Evolutionary conservation across 2,113 vertebrate species (phyloP), one percentile per base, ranked within the genome.

Genomic region (Atrichornis clamosus): DNA sequence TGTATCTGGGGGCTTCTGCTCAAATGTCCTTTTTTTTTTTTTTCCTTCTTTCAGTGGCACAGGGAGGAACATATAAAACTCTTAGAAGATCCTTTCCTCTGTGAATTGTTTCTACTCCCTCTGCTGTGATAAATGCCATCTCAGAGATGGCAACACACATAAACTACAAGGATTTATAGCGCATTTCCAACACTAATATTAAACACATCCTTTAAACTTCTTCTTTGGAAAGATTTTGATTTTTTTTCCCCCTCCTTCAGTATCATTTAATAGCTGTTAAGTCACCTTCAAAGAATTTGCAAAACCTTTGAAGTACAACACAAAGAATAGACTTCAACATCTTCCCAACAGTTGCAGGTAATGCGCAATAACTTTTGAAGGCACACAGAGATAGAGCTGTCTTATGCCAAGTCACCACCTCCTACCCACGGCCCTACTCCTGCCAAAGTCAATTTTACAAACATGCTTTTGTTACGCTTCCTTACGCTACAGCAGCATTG

Each of bases 271-370:
- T 47, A 84, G 67, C 87, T 87, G 69, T 84, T 92, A 96, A 97
- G 84, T 91, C 84, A 95, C 80, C 90, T 92, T 95, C 89, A 95
- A 97, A 96, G 87, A 96, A 97, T 95, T 89, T 64, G 52, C 41
- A 92, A 87, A 85, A 89, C 90, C 92, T 96, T 95, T 93, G 94
- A 97, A 96, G 82, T 93, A 90, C 13, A 35, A 56, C 16, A 53
- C 47, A 75, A 83, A 92, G 96, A 96, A 81, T 19, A 24, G 26
- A 50, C 18, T 89, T 67, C 30, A 91, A 87, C 68, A 70, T 83
- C 93, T 84, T 89, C 44, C 37, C n/a, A 75, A 68, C 44, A 81
- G 88, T 95, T 73, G 65, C 93, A 94, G 85, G 88, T 93, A 92
- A 69, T 5, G 21, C 5, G 4, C 60, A 94, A 73, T 78, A 47